A percentile compares a stretch with the other conserved stretches of the same genome.
phyloP scores from a whole-genome alignment of 35 echinoderm and acorn worm genomes.

The Apostichopus japonicus region DNA sequence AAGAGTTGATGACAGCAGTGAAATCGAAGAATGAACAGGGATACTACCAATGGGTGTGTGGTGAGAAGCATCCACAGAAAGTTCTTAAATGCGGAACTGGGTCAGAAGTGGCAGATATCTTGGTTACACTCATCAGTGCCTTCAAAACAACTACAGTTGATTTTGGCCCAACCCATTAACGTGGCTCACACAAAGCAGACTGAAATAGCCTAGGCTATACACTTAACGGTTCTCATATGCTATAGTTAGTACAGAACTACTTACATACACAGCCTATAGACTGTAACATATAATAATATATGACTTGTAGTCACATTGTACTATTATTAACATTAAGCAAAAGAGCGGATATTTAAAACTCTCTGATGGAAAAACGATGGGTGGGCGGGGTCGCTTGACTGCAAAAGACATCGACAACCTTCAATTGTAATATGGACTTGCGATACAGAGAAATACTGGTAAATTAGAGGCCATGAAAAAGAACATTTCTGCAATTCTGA shows the following conservation, averaged over 20 bases:
- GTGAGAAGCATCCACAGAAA: neutral
- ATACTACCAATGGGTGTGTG: neutral
- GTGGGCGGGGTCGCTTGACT: constrained; percentile 37
- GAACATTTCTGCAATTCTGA: neutral
- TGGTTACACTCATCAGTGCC: neutral
- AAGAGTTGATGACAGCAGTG: neutral
- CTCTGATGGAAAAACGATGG: constrained; percentile 25
- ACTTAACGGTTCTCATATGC: no score
- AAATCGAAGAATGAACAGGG: neutral
- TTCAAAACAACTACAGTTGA: neutral
- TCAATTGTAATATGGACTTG: constrained; percentile 52
- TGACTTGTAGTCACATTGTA: no score
- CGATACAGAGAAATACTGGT: constrained; percentile 42
- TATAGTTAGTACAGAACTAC: no score
- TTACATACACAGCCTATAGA: no score
- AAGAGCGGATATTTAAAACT: neutral
- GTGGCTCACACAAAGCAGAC: no score
- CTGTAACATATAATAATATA: no score
- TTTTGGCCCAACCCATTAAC: neutral
- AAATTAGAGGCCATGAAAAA: constrained; percentile 7
- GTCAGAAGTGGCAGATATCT: constrained; percentile 9
- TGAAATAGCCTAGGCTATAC: no score
- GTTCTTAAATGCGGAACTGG: neutral
- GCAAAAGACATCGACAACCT: constrained; percentile 46
- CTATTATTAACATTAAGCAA: no score